phyloP scores from a whole-genome alignment of 2,888 invertebrate species.

The Drosophila mulleri region DNA sequence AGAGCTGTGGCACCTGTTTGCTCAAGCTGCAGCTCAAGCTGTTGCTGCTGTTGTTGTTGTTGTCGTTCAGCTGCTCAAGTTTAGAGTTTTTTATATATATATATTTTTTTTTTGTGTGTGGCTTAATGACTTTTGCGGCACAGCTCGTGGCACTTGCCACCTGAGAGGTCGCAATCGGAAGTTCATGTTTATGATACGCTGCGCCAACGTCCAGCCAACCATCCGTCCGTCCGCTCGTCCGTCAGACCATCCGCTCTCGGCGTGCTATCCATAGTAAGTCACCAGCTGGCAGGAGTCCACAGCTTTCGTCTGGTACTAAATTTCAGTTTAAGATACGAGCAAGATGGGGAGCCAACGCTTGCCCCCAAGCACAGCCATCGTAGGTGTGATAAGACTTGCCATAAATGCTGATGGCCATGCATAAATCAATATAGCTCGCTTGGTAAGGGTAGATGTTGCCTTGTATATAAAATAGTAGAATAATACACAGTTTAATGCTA shows the following conservation, averaged over 20 bases:
- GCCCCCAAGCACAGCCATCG: not conserved
- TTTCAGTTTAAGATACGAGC: constrained; percentile 8
- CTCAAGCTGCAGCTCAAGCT: constrained; percentile 54
- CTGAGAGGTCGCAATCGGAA: constrained; percentile 68
- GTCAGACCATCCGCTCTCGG: not conserved
- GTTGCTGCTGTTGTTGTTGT: constrained; percentile 27
- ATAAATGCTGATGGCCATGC: not conserved
- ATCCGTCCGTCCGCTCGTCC: not conserved
- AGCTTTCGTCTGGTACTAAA: constrained; percentile 7
- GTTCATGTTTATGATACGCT: constrained; percentile 71
- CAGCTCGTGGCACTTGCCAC: constrained; percentile 71
- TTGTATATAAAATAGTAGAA: not conserved
- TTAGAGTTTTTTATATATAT: constrained; percentile 29
- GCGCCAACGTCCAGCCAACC: constrained; percentile 28
- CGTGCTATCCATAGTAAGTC: constrained; percentile 28
- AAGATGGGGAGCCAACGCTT: constrained; percentile 8
- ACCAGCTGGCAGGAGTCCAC: constrained; percentile 49
- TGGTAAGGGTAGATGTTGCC: not conserved
- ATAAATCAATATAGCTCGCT: not conserved
- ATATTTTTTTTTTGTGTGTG: constrained; percentile 6
- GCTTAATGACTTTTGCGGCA: constrained; percentile 44
- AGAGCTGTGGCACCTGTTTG: constrained; percentile 64
- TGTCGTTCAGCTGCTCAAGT: constrained; percentile 59
- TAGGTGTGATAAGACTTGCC: constrained; percentile 10
- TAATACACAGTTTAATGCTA: too few relatives aligned